These are phyloP conservation scores for Etheostoma spectabile DNA, from an alignment of 2,113 vertebrate species.

Conservation along the genomic window DNA sequence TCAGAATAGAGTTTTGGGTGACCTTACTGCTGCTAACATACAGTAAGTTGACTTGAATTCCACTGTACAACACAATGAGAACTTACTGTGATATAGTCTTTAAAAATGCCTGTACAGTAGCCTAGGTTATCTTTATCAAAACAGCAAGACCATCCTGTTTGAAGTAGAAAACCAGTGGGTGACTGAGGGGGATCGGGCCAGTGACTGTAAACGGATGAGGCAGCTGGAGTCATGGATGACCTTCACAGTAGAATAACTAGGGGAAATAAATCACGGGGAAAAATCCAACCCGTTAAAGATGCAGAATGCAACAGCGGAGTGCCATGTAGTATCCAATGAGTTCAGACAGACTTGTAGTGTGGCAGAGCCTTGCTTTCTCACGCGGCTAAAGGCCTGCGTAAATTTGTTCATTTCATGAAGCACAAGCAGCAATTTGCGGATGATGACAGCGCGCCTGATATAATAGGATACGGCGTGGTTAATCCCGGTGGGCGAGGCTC, in stretches of 20 bases:
- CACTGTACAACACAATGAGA: neutral
- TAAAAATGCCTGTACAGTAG: neutral
- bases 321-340: neutral
- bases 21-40: neutral
- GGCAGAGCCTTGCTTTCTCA: neutral
- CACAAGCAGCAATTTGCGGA: constrained; percentile 31
- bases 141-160: neutral
- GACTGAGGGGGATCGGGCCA: neutral
- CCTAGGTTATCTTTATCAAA: neutral
- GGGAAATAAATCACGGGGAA: constrained; percentile 44
- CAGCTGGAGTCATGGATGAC: constrained; percentile 45
- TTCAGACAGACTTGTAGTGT: neutral
- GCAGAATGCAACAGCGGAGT: neutral
- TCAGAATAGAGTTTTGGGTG: too few relatives aligned
- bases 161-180: neutral
- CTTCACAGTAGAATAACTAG: constrained; percentile 43
- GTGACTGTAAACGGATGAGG: constrained; percentile 23
- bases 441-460: constrained; percentile 34
- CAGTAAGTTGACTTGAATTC: neutral
- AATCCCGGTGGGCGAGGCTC: constrained; percentile 61
- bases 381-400: constrained; percentile 38
- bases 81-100: neutral
- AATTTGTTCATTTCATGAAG: constrained; percentile 1
- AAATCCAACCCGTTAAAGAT: constrained; percentile 12
- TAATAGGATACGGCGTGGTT: constrained; percentile 59